phyloP scores from a whole-genome alignment of 2,888 invertebrate species.

The Pristionchus exspectatus region DNA sequence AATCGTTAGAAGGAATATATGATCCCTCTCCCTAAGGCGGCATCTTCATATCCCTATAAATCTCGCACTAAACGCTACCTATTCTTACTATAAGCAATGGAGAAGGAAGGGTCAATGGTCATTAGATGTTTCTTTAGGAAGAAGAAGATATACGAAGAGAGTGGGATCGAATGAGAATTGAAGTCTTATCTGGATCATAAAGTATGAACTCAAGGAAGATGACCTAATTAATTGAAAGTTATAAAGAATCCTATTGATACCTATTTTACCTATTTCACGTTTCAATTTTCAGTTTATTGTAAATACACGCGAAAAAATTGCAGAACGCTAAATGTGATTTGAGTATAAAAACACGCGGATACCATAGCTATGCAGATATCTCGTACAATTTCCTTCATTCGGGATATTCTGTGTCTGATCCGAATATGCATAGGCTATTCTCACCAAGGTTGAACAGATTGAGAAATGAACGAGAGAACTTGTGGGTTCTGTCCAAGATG shows the following conservation, averaged over 20 bases:
- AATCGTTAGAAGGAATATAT: background rate
- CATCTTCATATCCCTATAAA: background rate
- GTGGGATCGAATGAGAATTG: conserved; percentile 2
- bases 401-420: too few species aligned
- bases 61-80: conserved; percentile 39
- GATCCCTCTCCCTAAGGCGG: background rate
- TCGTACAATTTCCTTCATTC: too few species aligned
- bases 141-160: background rate
- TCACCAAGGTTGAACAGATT: background rate
- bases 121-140: background rate
- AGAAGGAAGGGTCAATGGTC: conserved; percentile 44
- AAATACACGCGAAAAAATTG: too few species aligned
- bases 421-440: too few species aligned
- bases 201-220: conserved; percentile 30
- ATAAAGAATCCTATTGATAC: background rate
- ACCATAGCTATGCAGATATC: too few species aligned
- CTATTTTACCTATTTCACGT: too few species aligned
- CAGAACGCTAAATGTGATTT: too few species aligned
- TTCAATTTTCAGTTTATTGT: too few species aligned
- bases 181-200: conserved; percentile 54
- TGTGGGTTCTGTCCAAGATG: background rate
- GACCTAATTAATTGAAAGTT: background rate
- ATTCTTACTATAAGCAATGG: conserved; percentile 25
- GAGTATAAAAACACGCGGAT: too few species aligned
- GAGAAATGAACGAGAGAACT: conserved; percentile 18